Base-by-base conservation (phyloP, 2,888 invertebrate species). In the Fragum whitleyi region DNA sequence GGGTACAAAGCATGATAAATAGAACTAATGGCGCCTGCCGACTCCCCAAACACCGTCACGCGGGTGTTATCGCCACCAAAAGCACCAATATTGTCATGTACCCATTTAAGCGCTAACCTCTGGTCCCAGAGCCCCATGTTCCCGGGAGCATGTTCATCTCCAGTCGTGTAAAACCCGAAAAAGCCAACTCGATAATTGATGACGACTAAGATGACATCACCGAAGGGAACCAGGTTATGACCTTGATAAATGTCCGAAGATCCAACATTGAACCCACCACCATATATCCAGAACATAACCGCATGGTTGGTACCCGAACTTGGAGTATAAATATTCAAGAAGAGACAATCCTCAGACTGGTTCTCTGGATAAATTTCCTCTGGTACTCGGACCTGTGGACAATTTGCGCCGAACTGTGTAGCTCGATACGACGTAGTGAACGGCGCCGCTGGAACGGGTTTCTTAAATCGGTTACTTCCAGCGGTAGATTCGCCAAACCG, bases 111-210 rank as follows among this genome's bases (percentile, higher is more conserved):
- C 3, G 98, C 98, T 91, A 98, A 93, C 7, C 97, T 96, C 95
- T 99, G 98, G 95, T 98, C 98, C 96, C 97, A 97, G 23, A 98
- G 95, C 0, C 94, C 98, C 96, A 97, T 97, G 94, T 98, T 98
- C 14, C 97, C 97, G 0, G 97, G 97, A 0, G 97, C 96, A 89
- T 96, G 96, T 87, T 89, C 85, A 90, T 96, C 96, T 71, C 96
- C 96, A 92, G 98, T 95, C 94, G 97, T 98, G 73, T 98, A 96
- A 95, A 98, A 98, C 29, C 98, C 98, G 93, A 98, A 98, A 0
- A 98, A 96, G 14, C 98, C 98, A 19, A 87, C 96, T 77, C 98
- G 96, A 95, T 98, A 98, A 92, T 98, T 97, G 96, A 98, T 97
- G 42, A 98, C 97, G 79, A 97, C 98, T 21, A 99, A 97, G 92